Evolutionary conservation across 2,113 vertebrate genomes (phyloP), one percentile per base, ranked within the genome.

Genomic region (Falcunculus frontatus): DNA sequence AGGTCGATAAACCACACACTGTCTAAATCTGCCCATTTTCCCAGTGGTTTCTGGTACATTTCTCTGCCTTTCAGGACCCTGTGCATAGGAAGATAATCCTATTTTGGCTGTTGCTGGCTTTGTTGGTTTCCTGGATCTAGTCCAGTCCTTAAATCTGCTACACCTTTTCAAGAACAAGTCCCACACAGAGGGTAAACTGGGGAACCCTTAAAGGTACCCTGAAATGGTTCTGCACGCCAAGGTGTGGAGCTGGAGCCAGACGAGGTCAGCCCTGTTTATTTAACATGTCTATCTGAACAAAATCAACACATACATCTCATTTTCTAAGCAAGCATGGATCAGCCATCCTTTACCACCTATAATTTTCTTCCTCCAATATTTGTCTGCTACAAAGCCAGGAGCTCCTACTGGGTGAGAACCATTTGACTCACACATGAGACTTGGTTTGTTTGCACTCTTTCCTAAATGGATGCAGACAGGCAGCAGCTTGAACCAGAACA

Each of bases 331-430:
- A 90, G n/a, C 16, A 67, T 1, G 25, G 49, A 52, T 55, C 72
- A 86, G 50, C 52, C 50, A 78, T 57, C 47, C 88, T 93, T 72
- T 81, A 53, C 64, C 73, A 81, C 30, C 87, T 50, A 20, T 21
- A 27, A 91, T 92, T 97, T 96, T 53, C 76, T 64, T 78, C n/a
- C 53, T 75, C 73, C 94, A 96, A 62, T 84, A 83, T 67, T 93
- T 94, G 46, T 11, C 62, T 29, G 72, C n/a, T 85, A 3, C 18
- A 37, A 27, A 82, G 53, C 72, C 50, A 74, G 84, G 60, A 86
- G 49, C 35, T 68, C 60, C 65, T 44, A 7, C 33, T 0, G 3
- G 64, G 6, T 62, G 35, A 60, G 37, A 84, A 30, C 44, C 62
- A 9, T 39, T 72, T 32, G 41, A 39, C 5, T 92, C 72, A 60